Evolutionary conservation across 2,888 invertebrate species (phyloP), one percentile per base, ranked within the genome.

Genomic region (Gandaritis pyraliata): DNA sequence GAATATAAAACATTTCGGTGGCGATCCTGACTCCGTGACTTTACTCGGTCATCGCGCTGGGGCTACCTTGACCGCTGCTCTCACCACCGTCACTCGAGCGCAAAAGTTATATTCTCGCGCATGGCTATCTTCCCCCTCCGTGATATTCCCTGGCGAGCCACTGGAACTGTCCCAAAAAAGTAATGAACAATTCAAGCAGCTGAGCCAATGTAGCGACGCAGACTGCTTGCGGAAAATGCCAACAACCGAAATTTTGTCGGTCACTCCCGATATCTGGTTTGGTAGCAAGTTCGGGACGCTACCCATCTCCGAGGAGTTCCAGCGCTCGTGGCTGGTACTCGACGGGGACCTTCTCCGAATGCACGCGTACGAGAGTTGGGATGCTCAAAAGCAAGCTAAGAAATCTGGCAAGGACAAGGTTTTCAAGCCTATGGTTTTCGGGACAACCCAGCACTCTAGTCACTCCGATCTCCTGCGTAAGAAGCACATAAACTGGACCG

Each of bases 1-100:
- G 69, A 97, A 98, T 80, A 96, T 97, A 48, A 94, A 94, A 59
- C 94, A 96, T 80, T 98, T 98, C 76, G 97, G 97, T 0, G 97
- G 97, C 0, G 95, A 97, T 80, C 94, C 95, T 0, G 89, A 93
- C 0, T 93, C 96, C 2, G 96, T 98, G 0, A 97, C 97, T 0
- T 79, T 98, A 39, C 93, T 97, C 73, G 98, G 97, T 0, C 97
- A 97, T 78, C 94, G 96, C 18, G 96, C 97, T 0, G 97, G 97
- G 0, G 97, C 96, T 0, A 97, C 97, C 0, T 85, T 97, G 12
- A 96, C 96, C 0, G 95, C 97, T 0, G 96, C 96, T 0, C 86
- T 98, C 43, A 94, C 95, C 76, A 86, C 95, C 68, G 81, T 94
- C 90, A 11, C 88, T 82, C 70, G 93, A 58, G 90, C 94, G 2